Base-by-base conservation (phyloP, 2,888 invertebrate species). In the Saturnia japonica region DNA sequence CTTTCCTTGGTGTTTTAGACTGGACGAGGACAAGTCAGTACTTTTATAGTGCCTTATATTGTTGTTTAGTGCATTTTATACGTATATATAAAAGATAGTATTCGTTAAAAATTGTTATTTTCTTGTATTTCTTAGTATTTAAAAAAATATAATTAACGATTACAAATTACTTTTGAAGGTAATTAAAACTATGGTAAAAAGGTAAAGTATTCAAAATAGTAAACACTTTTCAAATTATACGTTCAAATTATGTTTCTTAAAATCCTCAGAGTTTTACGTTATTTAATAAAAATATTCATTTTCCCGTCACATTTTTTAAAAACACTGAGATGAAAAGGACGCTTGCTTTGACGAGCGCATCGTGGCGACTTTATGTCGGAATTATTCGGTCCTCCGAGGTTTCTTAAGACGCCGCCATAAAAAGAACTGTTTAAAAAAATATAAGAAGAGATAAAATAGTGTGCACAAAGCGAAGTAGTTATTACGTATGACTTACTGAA, bases 291-390 rank as follows among this genome's bases (percentile, higher is more conserved):
- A 60, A 14, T 25, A 28, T 25, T 25, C 25, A 28, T 28, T 60
- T 60, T 25, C 14, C 25, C 12, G 12, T 11, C 57, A 28, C 7
- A 14, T 60, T 60, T 60, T 57, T 4, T 28, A 11, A 28, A 60
- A 6, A 60, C 12, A 60, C 57, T 28, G 25, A 1, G 57, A 60
- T 60, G 57, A 60, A 25, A 60, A 57, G 57, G 16, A 60, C 57
- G 28, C 28, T 60, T 60, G 25, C 57, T 60, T 60, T 60, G 57
- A 60, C 57, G 57, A 28, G 57, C 57, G 57, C 57, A 60, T 60
- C 57, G 57, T 60, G 25, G 57, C 25, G 57, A 60, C 57, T 60
- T 60, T 60, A 60, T 60, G 57, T 60, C 25, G 12, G 57, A 60
- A 60, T 60, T 60, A 60, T 60, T 60, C 57, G 25, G 25, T 28